Evolutionary conservation across 2,797 vertebrate genomes (phyloP).

Genomic region (Hozukius guyotensis): DNA sequence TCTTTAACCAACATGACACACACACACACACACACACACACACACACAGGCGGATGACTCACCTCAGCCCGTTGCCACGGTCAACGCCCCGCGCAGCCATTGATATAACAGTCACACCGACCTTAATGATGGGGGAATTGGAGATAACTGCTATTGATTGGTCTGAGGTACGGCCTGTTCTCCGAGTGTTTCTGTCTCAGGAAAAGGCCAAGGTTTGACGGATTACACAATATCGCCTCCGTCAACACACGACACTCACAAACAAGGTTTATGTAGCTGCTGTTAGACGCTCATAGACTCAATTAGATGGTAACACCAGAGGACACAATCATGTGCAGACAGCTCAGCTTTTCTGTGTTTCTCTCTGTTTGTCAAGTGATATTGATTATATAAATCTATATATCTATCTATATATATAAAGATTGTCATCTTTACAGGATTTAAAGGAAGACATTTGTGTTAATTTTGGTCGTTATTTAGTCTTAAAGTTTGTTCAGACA

Average conservation of each 20-base stretch:
- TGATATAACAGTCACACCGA: constrained; percentile 45
- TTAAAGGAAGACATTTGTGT: neutral
- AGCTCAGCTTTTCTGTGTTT: neutral
- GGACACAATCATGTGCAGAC: neutral
- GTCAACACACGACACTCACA: neutral
- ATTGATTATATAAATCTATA: no score
- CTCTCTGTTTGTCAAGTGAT: neutral
- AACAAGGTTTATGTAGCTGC: neutral
- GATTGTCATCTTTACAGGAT: neutral
- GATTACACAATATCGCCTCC: constrained; percentile 19
- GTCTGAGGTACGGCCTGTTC: constrained; percentile 60
- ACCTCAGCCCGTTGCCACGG: constrained; percentile 62
- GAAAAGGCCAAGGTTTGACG: constrained; percentile 40
- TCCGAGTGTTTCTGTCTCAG: constrained; percentile 11
- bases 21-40: constrained; percentile 20
- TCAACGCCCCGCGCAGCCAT: constrained; percentile 41
- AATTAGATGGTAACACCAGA: neutral
- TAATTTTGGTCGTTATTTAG: neutral
- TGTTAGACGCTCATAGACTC: neutral
- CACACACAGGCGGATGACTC: constrained; percentile 48
- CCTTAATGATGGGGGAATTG: constrained; percentile 57
- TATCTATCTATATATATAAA: no score
- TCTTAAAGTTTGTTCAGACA: neutral
- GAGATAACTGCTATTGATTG: constrained; percentile 64
- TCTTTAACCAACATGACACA: constrained; percentile 2